Conservation (phyloP, 2,797 vertebrate genomes). For the Garrulus glandarius region DNA sequence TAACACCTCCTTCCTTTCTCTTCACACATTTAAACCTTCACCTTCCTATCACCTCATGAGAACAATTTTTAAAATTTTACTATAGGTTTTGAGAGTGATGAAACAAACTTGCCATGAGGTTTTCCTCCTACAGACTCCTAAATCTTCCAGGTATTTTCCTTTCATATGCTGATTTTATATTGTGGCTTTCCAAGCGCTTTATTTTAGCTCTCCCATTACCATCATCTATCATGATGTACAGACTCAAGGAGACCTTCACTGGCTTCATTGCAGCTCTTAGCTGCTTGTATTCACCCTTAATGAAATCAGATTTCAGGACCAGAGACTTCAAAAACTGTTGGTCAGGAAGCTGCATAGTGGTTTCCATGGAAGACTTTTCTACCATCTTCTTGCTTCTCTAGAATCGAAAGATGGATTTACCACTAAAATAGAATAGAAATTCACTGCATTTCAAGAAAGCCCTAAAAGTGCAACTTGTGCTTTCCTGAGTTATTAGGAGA, state of each 20-base stretch:
- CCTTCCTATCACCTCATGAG: background rate
- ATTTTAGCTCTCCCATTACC: background rate
- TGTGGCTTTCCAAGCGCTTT: background rate
- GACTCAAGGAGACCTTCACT: background rate
- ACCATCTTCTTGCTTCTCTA: background rate
- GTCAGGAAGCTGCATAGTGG: background rate
- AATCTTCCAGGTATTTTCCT: background rate
- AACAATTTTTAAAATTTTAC: background rate
- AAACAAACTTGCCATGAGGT: background rate
- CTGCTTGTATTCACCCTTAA: background rate
- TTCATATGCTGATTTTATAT: background rate
- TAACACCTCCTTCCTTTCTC: background rate
- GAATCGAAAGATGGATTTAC: background rate
- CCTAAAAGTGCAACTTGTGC: background rate
- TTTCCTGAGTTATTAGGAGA: background rate
- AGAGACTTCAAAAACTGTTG: background rate
- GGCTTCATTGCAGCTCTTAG: background rate
- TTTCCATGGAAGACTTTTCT: background rate
- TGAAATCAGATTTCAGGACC: background rate
- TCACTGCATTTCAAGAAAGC: background rate
- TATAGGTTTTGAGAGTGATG: background rate
- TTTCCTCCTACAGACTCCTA: background rate
- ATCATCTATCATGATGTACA: background rate
- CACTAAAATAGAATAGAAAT: background rate
- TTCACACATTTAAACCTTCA: background rate